phyloP scores from a whole-genome alignment of 23 tunicate genomes.

The Diplosoma virens region DNA sequence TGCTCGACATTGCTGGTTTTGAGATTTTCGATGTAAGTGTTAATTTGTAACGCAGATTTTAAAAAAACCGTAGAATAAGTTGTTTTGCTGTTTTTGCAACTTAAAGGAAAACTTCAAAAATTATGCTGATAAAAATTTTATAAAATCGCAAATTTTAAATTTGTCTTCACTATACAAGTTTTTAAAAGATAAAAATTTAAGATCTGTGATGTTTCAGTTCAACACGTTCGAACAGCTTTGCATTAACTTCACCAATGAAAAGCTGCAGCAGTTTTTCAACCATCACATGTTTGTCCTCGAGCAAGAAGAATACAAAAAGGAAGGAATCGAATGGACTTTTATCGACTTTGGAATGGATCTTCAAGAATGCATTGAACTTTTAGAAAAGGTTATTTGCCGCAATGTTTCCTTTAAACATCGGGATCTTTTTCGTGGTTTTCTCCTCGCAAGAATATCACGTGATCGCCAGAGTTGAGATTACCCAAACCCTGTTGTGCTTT shows the following conservation, averaged over 20 bases:
- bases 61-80: too few relatives aligned
- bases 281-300: constrained; percentile 99
- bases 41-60: too few relatives aligned
- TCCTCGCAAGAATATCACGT: too few relatives aligned
- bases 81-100: too few relatives aligned
- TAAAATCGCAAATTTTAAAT: too few relatives aligned
- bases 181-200: not conserved
- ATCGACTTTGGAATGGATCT: constrained; percentile 99
- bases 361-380: constrained; percentile 86
- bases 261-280: constrained; percentile 99
- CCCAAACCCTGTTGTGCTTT: too few relatives aligned
- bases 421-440: too few relatives aligned
- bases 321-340: constrained; percentile 96
- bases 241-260: constrained; percentile 99
- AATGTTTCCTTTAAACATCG: too few relatives aligned
- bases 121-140: too few relatives aligned
- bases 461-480: too few relatives aligned
- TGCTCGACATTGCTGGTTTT: constrained; percentile 94
- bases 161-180: not conserved
- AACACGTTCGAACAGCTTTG: constrained; percentile 99
- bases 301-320: constrained; percentile 98
- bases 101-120: too few relatives aligned
- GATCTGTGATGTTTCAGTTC: constrained; percentile 37
- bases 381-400: constrained; percentile 93
- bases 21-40: constrained; percentile 93